These are phyloP conservation scores for Lepeophtheirus nordmannii DNA, from an alignment of 2,888 invertebrate species.

Conservation along the genomic window DNA sequence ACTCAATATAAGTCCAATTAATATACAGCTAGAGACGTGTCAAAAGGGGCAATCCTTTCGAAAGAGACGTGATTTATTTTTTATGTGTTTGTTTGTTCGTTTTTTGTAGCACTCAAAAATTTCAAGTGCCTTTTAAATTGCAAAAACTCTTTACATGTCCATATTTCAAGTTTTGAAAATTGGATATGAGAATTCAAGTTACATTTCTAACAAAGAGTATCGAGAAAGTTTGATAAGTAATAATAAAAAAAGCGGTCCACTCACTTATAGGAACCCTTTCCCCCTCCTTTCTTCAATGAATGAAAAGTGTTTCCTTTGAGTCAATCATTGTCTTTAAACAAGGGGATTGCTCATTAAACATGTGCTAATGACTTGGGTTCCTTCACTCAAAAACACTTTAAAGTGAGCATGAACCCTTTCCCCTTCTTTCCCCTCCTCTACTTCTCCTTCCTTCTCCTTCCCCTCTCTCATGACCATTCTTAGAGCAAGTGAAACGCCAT, in stretches of 20 bases:
- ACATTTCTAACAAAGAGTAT: background rate
- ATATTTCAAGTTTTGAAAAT: background rate
- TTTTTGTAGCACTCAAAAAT: background rate
- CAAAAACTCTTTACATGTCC: constrained; percentile 5
- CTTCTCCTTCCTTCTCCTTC: background rate
- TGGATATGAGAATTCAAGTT: background rate
- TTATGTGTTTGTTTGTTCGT: no score
- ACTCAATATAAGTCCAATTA: no score
- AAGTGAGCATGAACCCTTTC: background rate
- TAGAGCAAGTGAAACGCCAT: background rate
- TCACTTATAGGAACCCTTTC: no score
- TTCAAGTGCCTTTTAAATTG: constrained; percentile 4
- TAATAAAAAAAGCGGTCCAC: no score
- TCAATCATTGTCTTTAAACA: no score
- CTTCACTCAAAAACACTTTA: background rate
- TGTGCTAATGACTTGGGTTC: no score
- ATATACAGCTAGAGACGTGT: no score
- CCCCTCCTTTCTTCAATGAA: no score
- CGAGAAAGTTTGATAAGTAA: background rate
- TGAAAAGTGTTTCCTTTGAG: no score
- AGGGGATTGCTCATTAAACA: no score
- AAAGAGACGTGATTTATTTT: no score
- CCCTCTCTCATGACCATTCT: background rate
- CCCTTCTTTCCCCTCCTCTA: background rate
- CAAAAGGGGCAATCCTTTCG: no score